Conservation (phyloP, 2,888 invertebrate genomes). For the Drosophila neonasuta region DNA sequence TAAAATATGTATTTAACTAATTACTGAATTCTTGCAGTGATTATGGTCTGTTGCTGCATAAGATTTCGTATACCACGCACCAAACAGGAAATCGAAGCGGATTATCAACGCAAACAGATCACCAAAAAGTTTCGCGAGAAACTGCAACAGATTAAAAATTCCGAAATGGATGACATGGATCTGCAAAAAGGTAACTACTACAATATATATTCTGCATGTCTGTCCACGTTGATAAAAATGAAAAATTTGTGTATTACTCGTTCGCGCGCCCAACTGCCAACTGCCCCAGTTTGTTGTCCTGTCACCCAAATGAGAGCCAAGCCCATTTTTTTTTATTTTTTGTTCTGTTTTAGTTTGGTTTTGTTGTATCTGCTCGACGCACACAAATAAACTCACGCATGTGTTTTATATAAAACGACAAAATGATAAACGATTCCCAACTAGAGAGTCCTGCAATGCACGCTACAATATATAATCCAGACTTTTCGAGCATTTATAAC, state of each 20-base stretch:
- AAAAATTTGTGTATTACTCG: slow-evolving; percentile 37
- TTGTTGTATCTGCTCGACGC: slow-evolving; percentile 26
- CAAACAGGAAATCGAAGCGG: slow-evolving; percentile 97
- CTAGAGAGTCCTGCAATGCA: slow-evolving; percentile 38
- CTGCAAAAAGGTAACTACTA: slow-evolving; percentile 81
- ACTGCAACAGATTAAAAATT: slow-evolving; percentile 90
- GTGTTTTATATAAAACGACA: slow-evolving; percentile 45
- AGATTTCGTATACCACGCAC: slow-evolving; percentile 95
- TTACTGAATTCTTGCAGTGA: slow-evolving; percentile 83
- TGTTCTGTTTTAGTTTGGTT: slow-evolving; percentile 29
- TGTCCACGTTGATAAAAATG: neutral
- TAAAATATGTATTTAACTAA: neutral
- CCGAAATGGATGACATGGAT: slow-evolving; percentile 89
- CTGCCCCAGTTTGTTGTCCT: slow-evolving; percentile 59
- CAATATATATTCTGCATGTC: neutral
- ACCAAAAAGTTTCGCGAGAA: slow-evolving; percentile 92
- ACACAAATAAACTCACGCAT: slow-evolving; percentile 52
- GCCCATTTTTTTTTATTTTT: slow-evolving; percentile 62
- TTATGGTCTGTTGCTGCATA: slow-evolving; percentile 94
- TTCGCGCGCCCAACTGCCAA: slow-evolving; percentile 5
- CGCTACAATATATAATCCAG: slow-evolving; percentile 34
- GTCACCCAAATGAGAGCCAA: slow-evolving; percentile 61
- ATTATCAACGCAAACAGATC: slow-evolving; percentile 92
- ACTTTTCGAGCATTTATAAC: slow-evolving; percentile 13
- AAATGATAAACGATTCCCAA: slow-evolving; percentile 69